A percentile compares a stretch with the other conserved stretches of the same genome.
Evolutionary conservation across 2,113 vertebrate species (phyloP).

Genomic region (Camarhynchus parvulus): DNA sequence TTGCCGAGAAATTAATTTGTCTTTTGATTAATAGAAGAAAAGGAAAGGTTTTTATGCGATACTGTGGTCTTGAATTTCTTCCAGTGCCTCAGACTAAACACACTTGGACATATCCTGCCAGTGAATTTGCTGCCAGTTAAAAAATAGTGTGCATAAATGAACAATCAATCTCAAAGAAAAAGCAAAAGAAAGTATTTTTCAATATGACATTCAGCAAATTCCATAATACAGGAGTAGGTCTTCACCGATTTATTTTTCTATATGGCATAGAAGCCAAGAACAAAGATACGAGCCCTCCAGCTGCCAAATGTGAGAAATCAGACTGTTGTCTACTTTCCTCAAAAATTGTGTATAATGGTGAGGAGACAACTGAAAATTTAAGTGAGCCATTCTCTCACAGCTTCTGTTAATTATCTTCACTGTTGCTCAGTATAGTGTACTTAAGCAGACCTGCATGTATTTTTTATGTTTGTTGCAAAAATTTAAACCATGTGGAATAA

Average conservation of each 20-base stretch:
- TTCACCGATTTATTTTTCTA: background rate
- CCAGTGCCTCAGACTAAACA: slow-evolving; percentile 29
- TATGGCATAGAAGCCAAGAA: background rate
- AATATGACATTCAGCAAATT: background rate
- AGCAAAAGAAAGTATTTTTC: background rate
- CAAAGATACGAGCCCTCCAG: background rate
- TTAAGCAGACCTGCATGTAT: background rate
- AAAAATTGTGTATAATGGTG: background rate
- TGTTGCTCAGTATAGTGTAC: background rate
- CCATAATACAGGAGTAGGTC: background rate
- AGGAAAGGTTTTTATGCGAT: background rate
- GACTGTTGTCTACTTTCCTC: background rate
- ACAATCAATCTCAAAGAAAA: background rate
- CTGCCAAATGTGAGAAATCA: background rate
- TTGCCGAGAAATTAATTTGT: background rate
- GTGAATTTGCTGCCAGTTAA: slow-evolving; percentile 1
- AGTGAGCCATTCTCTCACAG: background rate
- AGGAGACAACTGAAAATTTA: background rate
- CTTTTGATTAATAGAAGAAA: slow-evolving; percentile 5
- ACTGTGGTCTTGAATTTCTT: background rate
- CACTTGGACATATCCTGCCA: background rate
- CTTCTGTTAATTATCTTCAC: background rate
- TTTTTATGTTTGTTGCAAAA: background rate
- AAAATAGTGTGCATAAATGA: background rate
- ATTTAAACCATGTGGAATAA: background rate